These are phyloP conservation scores for Neosalanx taihuensis DNA, from an alignment of 2,797 vertebrate genomes.

Conservation along the genomic window DNA sequence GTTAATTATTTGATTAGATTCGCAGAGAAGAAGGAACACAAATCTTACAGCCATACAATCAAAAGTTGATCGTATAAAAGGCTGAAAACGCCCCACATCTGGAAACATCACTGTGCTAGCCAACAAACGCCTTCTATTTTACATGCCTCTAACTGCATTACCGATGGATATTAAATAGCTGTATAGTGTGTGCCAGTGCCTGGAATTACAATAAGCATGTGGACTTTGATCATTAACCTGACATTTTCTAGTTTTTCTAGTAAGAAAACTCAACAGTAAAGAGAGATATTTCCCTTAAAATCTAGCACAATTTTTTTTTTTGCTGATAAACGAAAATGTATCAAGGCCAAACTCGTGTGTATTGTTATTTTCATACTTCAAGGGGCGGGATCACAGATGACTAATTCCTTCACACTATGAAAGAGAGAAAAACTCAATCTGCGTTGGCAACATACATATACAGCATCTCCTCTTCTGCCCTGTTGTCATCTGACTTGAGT, in stretches of 20 bases:
- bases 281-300: neutral
- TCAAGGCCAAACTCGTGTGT: slow-evolving; percentile 25
- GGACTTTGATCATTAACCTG: neutral
- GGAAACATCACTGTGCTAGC: neutral
- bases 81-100: neutral
- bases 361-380: slow-evolving; percentile 44
- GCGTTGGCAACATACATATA: neutral
- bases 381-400: slow-evolving; percentile 34
- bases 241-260: too few relatives aligned
- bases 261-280: neutral
- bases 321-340: neutral
- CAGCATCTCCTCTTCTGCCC: neutral
- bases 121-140: slow-evolving; percentile 1
- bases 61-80: neutral
- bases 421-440: neutral
- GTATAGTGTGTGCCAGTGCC: neutral
- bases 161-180: neutral
- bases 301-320: neutral
- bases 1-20: neutral
- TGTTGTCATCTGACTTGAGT: neutral
- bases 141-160: neutral
- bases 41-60: neutral
- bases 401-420: slow-evolving; percentile 40
- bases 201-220: neutral
- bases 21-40: neutral